Conservation (phyloP, 2,113 vertebrate genomes). For the Apistogramma diplotaenia region DNA sequence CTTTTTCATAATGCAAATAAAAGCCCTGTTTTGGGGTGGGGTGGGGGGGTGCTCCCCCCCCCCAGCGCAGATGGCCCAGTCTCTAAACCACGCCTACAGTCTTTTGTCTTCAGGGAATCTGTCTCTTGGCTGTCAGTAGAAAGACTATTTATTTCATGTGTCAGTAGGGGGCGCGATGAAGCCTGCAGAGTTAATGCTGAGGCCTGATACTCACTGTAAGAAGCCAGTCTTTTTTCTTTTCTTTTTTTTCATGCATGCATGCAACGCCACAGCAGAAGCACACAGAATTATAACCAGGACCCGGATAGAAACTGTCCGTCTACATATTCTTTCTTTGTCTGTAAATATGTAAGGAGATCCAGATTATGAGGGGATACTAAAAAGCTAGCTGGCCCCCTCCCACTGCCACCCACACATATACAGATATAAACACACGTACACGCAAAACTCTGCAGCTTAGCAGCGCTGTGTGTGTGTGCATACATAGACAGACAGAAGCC, state of each 20-base stretch:
- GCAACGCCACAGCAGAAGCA: neutral
- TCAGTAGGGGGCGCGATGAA: constrained; percentile 53
- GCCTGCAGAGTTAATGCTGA: constrained; percentile 32
- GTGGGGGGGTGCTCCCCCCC: neutral
- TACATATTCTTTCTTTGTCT: neutral
- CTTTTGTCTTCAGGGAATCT: constrained; percentile 79
- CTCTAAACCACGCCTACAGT: constrained; percentile 71
- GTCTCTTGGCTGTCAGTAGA: constrained; percentile 60
- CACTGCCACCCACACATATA: neutral
- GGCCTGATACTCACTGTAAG: constrained; percentile 24
- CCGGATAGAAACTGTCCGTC: neutral
- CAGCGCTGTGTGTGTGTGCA: neutral
- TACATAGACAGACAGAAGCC: neutral
- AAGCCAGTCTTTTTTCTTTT: neutral
- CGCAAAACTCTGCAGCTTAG: neutral
- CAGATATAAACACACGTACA: neutral
- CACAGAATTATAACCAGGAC: neutral
- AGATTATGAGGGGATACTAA: neutral
- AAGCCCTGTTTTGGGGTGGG: constrained; percentile 17
- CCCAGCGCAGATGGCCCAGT: constrained; percentile 68
- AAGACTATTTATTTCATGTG: constrained; percentile 42
- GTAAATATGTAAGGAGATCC: neutral
- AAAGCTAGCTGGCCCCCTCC: constrained; percentile 4
- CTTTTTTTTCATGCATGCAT: neutral
- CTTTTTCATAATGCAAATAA: constrained; percentile 49